Percentiles rank a stretch among this genome's conserved stretches.
phyloP scores from a whole-genome alignment of 2,113 vertebrate genomes.

The Triplophysa rosa region DNA sequence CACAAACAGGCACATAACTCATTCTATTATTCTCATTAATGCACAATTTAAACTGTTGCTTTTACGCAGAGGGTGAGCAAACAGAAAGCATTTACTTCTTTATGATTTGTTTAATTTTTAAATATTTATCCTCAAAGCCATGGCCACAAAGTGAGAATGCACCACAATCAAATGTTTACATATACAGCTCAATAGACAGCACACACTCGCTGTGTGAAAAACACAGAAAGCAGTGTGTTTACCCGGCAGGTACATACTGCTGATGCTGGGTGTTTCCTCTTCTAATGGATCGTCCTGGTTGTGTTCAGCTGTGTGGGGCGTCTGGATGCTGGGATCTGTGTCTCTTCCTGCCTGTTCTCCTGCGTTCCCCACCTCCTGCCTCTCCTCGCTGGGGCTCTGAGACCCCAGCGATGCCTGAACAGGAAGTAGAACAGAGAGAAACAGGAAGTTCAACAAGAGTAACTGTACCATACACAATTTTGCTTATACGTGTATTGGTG shows the following conservation, averaged over 20 bases:
- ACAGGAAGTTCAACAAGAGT: not conserved
- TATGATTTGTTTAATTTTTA: too few relatives aligned
- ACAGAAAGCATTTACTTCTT: too few relatives aligned
- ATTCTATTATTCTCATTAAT: not conserved
- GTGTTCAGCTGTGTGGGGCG: constrained; percentile 70
- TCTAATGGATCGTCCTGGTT: constrained; percentile 73
- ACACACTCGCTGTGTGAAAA: constrained; percentile 20
- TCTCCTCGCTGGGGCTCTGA: constrained; percentile 65
- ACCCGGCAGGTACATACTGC: constrained; percentile 79
- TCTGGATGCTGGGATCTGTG: constrained; percentile 50
- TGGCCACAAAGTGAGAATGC: too few relatives aligned
- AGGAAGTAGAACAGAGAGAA: not conserved
- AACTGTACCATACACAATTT: too few relatives aligned
- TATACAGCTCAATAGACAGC: not conserved
- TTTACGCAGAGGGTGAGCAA: too few relatives aligned
- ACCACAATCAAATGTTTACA: too few relatives aligned
- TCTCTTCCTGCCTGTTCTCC: constrained; percentile 63
- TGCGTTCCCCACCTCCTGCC: constrained; percentile 58
- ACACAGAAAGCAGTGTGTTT: constrained; percentile 56
- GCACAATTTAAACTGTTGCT: not conserved
- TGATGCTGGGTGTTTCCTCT: constrained; percentile 70
- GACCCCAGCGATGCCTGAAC: constrained; percentile 60
- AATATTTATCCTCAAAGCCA: too few relatives aligned
- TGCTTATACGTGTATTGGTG: too few relatives aligned
- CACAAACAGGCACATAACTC: not conserved